Conservation (phyloP, 2,797 vertebrate species). For the Acanthornis magna region DNA sequence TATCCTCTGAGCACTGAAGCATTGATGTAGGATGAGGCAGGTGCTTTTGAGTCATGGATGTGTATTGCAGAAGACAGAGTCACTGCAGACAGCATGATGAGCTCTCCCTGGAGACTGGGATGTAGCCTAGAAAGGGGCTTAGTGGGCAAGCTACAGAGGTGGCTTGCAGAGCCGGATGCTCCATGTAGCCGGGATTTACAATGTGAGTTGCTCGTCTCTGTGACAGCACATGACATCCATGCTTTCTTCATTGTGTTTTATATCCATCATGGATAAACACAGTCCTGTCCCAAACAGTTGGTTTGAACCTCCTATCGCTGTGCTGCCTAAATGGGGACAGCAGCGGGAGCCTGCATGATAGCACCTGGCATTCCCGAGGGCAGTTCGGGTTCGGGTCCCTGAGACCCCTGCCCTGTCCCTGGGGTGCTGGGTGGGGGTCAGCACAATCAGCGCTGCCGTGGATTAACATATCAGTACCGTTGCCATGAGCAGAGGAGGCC, state of each 20-base stretch:
- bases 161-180: neutral
- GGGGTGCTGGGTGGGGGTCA: neutral
- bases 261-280: neutral
- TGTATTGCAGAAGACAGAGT: neutral
- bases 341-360: rapidly evolving
- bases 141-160: neutral
- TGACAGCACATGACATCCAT: rapidly evolving
- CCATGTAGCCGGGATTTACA: neutral
- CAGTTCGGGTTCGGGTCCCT: rapidly evolving
- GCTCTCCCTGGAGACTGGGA: neutral
- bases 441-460: rapidly evolving
- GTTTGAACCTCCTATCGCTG: rapidly evolving
- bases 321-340: rapidly evolving
- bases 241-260: neutral
- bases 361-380: rapidly evolving
- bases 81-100: neutral
- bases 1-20: neutral
- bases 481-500: neutral
- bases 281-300: neutral
- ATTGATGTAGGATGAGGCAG: neutral
- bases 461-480: neutral
- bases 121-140: neutral
- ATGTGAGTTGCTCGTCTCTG: rapidly evolving
- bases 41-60: neutral
- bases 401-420: neutral